Evolutionary conservation across 2,888 invertebrate genomes (phyloP), one percentile per base, ranked within the genome.

Genomic region (Eledona agricola): DNA sequence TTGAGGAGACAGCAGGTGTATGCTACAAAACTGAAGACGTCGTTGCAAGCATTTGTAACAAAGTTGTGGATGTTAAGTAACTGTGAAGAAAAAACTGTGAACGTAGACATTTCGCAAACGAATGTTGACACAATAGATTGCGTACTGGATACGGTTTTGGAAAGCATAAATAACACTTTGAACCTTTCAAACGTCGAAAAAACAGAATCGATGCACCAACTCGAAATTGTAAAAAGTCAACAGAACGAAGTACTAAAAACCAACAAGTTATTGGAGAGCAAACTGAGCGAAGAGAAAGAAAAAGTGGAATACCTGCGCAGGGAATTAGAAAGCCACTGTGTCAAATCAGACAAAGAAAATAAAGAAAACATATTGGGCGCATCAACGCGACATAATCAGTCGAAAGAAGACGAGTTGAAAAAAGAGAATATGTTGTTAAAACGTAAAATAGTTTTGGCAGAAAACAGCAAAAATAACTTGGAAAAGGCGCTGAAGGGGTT

Each of bases 401-500:
- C 58, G 6, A 60, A 62, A 51, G 68, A 67, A 20, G 69, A 70
- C 5, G 70, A 70, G 35, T 61, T 62, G 55, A 64, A 61, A 38
- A 66, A 65, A 52, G 66, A 69, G 46, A 67, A 64, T 43, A 42
- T 62, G 22, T 35, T 50, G 15, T 42, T 67, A 13, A 68, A 65
- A 42, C 67, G 69, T 32, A 64, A 66, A 16, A 53, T 66, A 2
- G 61, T 62, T 1, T 47, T 72, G 7, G 43, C 59, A 5, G 56
- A 59, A 17, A 60, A 57, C 26, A 51, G 63, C 4, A 56, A 55
- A 20, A 51, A 23, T 43, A 63, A 62, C 28, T 50, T 64, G 12
- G 62, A 64, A 34, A 56, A 56, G 23, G 73, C 66, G 51, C 54
- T 68, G 28, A 70, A 64, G 58, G 68, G 68, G 57, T 40, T 72